A percentile compares a stretch with the other conserved stretches of the same genome.
Evolutionary conservation across 2,113 vertebrate genomes (phyloP).

Genomic region (Thamnophis sirtalis): DNA sequence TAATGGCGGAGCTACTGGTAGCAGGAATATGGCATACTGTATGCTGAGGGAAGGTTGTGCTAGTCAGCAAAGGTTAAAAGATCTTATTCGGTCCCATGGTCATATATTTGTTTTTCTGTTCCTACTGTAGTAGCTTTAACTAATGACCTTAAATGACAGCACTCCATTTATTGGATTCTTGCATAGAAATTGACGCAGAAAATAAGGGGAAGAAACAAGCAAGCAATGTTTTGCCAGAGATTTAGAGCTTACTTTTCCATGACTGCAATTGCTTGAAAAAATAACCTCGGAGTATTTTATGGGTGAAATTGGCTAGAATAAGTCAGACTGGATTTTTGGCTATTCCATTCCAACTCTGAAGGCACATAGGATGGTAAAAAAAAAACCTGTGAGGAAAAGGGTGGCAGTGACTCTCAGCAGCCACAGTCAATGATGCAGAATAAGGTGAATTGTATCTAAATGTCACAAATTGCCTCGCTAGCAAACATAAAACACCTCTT

Average conservation of each 20-base stretch:
- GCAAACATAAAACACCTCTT: background rate
- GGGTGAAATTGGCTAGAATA: background rate
- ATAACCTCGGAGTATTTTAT: background rate
- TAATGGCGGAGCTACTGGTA: background rate
- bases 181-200: background rate
- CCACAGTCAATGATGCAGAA: background rate
- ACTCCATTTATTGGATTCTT: background rate
- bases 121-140: background rate
- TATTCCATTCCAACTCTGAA: background rate
- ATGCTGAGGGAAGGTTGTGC: background rate
- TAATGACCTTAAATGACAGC: background rate
- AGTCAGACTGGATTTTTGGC: background rate
- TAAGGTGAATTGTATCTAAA: background rate
- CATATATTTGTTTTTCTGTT: background rate
- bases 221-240: background rate
- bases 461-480: background rate
- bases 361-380: background rate
- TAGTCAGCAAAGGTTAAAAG: background rate
- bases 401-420: background rate
- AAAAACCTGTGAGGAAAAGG: background rate
- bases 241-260: background rate
- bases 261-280: background rate
- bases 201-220: background rate
- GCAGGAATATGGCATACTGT: background rate
- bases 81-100: background rate